Percentiles rank a stretch among this genome's conserved stretches.
Conservation (phyloP, 2,888 invertebrate species). For the Periphyllus acericola region DNA sequence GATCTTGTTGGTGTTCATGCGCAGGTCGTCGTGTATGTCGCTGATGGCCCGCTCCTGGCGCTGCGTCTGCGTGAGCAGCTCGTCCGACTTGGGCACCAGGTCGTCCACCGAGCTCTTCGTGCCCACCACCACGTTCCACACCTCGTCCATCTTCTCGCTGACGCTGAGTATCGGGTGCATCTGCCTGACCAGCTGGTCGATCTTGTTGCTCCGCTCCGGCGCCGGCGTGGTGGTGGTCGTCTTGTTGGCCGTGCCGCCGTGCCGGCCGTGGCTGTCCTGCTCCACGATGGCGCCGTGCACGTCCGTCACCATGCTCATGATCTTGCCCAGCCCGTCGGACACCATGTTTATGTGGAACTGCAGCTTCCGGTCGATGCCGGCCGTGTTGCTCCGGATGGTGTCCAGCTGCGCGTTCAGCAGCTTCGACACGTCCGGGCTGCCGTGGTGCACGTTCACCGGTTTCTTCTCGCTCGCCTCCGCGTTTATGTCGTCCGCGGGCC, state of each 20-base stretch:
- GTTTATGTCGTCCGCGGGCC: slow-evolving; percentile 80
- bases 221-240: slow-evolving; percentile 69
- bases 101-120: slow-evolving; percentile 89
- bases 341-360: slow-evolving; percentile 85
- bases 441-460: slow-evolving; percentile 82
- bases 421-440: slow-evolving; percentile 79
- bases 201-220: slow-evolving; percentile 76
- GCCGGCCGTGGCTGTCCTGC: slow-evolving; percentile 71
- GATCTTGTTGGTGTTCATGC: slow-evolving; percentile 84
- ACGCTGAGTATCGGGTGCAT: slow-evolving; percentile 87
- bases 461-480: slow-evolving; percentile 89
- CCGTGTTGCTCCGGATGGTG: slow-evolving; percentile 79
- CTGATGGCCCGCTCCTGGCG: slow-evolving; percentile 87
- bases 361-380: slow-evolving; percentile 74
- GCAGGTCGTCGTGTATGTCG: slow-evolving; percentile 84
- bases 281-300: slow-evolving; percentile 86
- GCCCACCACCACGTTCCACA: slow-evolving; percentile 89
- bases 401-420: slow-evolving; percentile 85
- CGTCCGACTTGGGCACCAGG: slow-evolving; percentile 86
- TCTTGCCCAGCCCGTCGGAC: slow-evolving; percentile 74
- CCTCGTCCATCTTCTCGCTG: slow-evolving; percentile 88
- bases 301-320: slow-evolving; percentile 81
- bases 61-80: slow-evolving; percentile 84
- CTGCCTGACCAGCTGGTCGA: slow-evolving; percentile 82
- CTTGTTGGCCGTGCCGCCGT: slow-evolving; percentile 67